These are phyloP conservation scores for Pelecanus crispus DNA, from an alignment of 2,113 vertebrate genomes.

Conservation along the genomic window DNA sequence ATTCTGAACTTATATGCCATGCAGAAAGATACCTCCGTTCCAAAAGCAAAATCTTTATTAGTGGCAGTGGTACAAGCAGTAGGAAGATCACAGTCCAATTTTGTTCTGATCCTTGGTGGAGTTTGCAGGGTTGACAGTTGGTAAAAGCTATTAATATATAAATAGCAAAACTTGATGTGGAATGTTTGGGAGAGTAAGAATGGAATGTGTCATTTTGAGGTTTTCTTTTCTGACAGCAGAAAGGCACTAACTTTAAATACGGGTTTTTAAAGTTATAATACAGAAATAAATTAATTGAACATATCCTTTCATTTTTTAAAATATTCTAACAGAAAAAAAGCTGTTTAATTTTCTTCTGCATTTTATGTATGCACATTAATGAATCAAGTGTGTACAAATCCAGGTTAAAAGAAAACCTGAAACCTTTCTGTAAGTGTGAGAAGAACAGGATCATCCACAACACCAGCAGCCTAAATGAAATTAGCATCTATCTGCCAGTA, in stretches of 20 bases:
- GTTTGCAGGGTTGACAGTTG: not conserved
- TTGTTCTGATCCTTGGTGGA: not conserved
- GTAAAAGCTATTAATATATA: not conserved
- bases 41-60: not conserved
- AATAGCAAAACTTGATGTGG: slow-evolving; percentile 11
- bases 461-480: not conserved
- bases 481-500: not conserved
- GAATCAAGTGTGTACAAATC: not conserved
- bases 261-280: not conserved
- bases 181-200: not conserved
- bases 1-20: not conserved
- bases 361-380: not conserved
- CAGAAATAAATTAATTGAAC: not conserved
- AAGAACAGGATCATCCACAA: not conserved
- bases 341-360: not conserved
- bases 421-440: not conserved
- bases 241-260: not conserved
- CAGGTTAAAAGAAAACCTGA: not conserved
- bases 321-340: not conserved
- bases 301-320: not conserved
- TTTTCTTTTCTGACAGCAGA: not conserved
- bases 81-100: not conserved
- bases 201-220: not conserved
- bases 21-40: not conserved
- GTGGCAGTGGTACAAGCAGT: not conserved